phyloP scores from a whole-genome alignment of 2,113 vertebrate genomes.

The Opisthocomus hoazin region DNA sequence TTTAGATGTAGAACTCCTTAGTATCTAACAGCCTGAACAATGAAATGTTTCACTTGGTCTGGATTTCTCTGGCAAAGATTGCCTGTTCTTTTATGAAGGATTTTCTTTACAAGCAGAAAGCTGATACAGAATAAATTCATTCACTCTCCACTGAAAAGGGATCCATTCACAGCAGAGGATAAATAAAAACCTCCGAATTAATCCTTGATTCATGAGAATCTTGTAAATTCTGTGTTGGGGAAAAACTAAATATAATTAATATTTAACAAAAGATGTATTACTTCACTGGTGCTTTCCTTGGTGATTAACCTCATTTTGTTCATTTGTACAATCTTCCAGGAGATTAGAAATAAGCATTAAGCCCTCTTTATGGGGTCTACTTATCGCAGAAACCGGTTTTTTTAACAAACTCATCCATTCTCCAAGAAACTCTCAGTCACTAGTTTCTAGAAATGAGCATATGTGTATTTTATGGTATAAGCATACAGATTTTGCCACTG shows the following conservation, averaged over 20 bases:
- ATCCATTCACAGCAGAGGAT: constrained; percentile 10
- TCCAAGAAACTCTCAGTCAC: not conserved
- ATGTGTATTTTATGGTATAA: not conserved
- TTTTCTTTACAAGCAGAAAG: constrained; percentile 31
- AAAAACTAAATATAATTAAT: constrained; percentile 41
- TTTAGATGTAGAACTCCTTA: not conserved
- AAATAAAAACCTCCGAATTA: constrained; percentile 30
- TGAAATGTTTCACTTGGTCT: not conserved
- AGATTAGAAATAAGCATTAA: constrained; percentile 29
- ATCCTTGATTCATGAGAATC: not conserved
- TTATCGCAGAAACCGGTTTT: not conserved
- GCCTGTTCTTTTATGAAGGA: not conserved
- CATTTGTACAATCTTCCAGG: not conserved
- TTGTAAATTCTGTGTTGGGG: not conserved
- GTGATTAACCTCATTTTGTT: constrained; percentile 18
- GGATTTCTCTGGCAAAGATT: constrained; percentile 1
- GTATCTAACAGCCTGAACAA: not conserved
- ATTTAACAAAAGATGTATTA: constrained; percentile 36
- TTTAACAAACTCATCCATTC: not conserved
- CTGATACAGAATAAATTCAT: constrained; percentile 11
- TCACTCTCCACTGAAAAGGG: not conserved
- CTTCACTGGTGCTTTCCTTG: not conserved
- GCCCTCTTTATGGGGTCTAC: not conserved
- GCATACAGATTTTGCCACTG: not conserved
- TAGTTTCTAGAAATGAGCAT: not conserved